Evolutionary conservation across 2,888 invertebrate genomes (phyloP).

Genomic region (Yponomeuta malinellus): DNA sequence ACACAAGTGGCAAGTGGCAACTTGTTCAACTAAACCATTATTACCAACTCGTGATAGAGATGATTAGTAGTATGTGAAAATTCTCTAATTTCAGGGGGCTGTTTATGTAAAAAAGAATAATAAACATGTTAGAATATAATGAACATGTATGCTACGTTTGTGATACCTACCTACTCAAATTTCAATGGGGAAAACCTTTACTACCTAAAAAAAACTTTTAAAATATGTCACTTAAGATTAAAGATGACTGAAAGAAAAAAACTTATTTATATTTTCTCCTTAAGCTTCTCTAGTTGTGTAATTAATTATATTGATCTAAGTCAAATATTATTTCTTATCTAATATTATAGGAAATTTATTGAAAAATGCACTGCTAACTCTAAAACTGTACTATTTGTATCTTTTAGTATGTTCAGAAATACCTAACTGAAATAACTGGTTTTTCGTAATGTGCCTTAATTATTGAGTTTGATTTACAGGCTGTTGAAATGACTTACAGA

Average conservation of each 20-base stretch:
- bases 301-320: conserved; percentile 16
- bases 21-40: too few species aligned
- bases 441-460: conserved; percentile 50
- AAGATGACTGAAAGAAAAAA: conserved; percentile 36
- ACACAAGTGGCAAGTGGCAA: too few species aligned
- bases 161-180: conserved; percentile 21
- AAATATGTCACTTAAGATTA: neutral
- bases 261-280: conserved; percentile 10
- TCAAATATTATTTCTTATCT: conserved; percentile 17
- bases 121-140: neutral
- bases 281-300: conserved; percentile 2
- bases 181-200: neutral
- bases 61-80: too few species aligned
- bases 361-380: conserved; percentile 43
- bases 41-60: too few species aligned
- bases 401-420: neutral
- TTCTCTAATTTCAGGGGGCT: too few species aligned
- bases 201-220: neutral
- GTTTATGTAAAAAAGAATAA: too few species aligned
- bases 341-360: conserved; percentile 8
- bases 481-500: neutral
- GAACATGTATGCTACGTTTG: conserved; percentile 14
- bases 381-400: conserved; percentile 32
- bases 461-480: conserved; percentile 26
- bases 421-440: conserved; percentile 5